These are phyloP conservation scores for Astreopora myriophthalma DNA, from an alignment of 64 coral and sea anemone species.

Conservation along the genomic window DNA sequence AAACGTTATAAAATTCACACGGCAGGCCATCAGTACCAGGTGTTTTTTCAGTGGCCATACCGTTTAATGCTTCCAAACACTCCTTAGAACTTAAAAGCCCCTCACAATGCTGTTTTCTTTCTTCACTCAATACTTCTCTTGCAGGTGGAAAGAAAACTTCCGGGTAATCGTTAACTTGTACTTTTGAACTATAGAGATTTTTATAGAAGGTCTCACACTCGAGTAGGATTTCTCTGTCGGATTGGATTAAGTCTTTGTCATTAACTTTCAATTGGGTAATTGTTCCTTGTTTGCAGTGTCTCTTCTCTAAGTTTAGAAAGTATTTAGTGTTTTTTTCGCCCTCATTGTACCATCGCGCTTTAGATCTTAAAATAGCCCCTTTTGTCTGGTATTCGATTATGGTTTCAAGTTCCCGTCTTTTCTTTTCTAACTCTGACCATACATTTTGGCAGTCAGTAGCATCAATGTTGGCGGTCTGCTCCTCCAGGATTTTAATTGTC, in stretches of 20 bases:
- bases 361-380: slow-evolving; percentile 32
- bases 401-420: background rate
- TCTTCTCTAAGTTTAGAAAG: background rate
- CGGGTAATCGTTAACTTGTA: background rate
- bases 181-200: background rate
- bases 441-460: background rate
- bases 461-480: background rate
- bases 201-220: background rate
- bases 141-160: background rate
- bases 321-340: slow-evolving; percentile 9
- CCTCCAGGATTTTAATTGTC: background rate
- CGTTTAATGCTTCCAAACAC: no score
- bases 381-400: background rate
- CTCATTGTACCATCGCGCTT: slow-evolving; percentile 10
- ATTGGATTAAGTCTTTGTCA: background rate
- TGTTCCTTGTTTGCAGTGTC: background rate
- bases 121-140: background rate
- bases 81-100: no score
- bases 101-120: background rate
- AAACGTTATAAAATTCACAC: background rate
- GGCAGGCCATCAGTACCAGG: no score
- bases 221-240: background rate
- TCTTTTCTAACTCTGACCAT: background rate
- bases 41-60: no score
- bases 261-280: background rate